Base-by-base conservation (phyloP, 2,113 vertebrate species). In the Rostratula benghalensis region DNA sequence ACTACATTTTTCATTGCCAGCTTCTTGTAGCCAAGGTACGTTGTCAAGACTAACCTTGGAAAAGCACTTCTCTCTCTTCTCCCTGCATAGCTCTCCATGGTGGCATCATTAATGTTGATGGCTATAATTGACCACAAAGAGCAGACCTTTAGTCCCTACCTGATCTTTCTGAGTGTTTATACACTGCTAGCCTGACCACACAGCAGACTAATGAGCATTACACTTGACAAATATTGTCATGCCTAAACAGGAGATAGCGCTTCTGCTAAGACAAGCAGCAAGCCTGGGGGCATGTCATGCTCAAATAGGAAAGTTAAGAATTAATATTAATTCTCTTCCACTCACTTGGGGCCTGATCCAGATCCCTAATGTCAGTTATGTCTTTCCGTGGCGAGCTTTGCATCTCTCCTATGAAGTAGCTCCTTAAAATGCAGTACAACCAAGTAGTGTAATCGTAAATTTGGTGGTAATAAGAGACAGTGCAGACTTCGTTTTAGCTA, bases 211-310 rank as follows among this genome's bases (percentile, higher is more conserved):
- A 96, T 87, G 92, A 96, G 92, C 92, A 31, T 85, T 95, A 4
- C 64, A 79, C 86, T 89, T 95, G 92, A 95, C 95, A 95, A 96
- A 96, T 95, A 96, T 67, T 94, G 96, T 93, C 83, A 28, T 89
- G 92, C 93, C 94, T 93, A 85, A 97, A 78, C 57, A 67, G 85
- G 54, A 96, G 83, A 46, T 22, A 8, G 92, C 6, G 83, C 65
- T 92, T 90, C 86, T 92, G 93, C 70, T 23, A 92, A 71, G 93
- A 76, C 85, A 82, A 93, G 92, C 90, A 63, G 80, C 67, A 1
- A 85, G 88, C 93, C 96, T 23, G 54, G 74, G 80, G 92, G 83
- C 76, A 89, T 1, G 3, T 94, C 86, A 69, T 5, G 53, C 91
- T 89, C 87, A 79, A 46, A 91, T 60, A 68, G 73, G 39, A 31